Base-by-base conservation (phyloP, 2,888 invertebrate genomes). In the Cenopis cana region DNA sequence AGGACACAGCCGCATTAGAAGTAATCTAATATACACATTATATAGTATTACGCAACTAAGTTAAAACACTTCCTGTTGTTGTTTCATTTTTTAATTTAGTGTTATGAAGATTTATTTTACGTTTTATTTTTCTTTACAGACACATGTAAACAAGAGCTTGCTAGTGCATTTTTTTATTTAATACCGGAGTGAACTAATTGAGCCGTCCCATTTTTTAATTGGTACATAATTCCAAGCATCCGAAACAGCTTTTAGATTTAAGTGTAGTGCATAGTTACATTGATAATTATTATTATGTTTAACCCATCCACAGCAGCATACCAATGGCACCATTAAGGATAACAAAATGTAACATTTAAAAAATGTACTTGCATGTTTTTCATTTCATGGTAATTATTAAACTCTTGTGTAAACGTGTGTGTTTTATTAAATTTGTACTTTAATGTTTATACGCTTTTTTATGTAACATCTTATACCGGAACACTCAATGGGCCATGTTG, bases 331-430 rank as follows among this genome's bases (percentile, higher is more conserved):
- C 78, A 76, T 77, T 78, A 81, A 80, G 74, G 81, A 81, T 86
- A 87, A 84, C 82, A 80, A 82, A 82, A 81, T 85, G 85, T 87
- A 88, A 83, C 86, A 86, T 90, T 86, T 77, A 77, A 79, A 79
- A 89, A 89, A 89, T 91, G 90, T 93, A 92, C 83, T 89, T 89
- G 91, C 91, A 91, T 92, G 89, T 88, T 90, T 91, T 71, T 56
- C 55, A 89, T 90, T 90, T 90, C 82, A 85, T 78, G 78, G 85
- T 89, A 82, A 90, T 85, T 91, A 90, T 85, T 91, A 91, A 92
- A 90, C 78, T 84, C 81, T 84, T 87, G 77, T 82, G 81, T 80
- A 73, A 69, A 65, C 61, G 64, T 14, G 8, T 24, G 11, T 67
- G 68, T 76, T 78, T 76, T 61, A 69, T n/a, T n/a, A n/a, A n/a